Evolutionary conservation across 1,140 invertebrate genomes (phyloP), one percentile per base, ranked within the genome.

Genomic region (Cydia amplana): DNA sequence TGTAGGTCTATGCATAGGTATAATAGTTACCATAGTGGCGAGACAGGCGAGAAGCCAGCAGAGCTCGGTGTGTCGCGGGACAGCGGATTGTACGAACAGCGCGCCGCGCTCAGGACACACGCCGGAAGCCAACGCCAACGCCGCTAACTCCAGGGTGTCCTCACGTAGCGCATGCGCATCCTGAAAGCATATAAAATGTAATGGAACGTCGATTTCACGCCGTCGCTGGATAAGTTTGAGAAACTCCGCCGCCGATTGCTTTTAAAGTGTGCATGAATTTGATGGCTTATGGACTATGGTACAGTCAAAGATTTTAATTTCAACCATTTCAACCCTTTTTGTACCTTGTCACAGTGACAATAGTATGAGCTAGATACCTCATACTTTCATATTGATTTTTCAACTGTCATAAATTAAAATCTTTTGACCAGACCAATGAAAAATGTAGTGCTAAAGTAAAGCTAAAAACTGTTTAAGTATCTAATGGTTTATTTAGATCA

Each of bases 71-170:
- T 99, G 99, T 80, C 97, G 94, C 40, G 95, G 87, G 43, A 99
- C 95, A 40, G 94, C 93, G 1, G 98, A 99, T 93, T 99, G 99
- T 89, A 97, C 95, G 91, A 99, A 99, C 2, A 99, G 85, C 67
- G 97, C 95, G 79, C 95, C 95, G 83, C 95, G 96, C 4, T 96
- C 87, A 0, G 97, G 96, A 93, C 99, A 95, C 67, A 99, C 95
- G 5, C 99, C 99, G 94, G 97, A 98, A 0, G 98, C 98, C 73
- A 99, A 82, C 74, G 99, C 92, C 73, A 95, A 96, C 9, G 98
- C 98, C 2, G 96, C 94, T 92, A 98, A 95, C 84, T 96, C 93
- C 7, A 96, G 89, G 74, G 97, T 97, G 85, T 97, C 96, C 77
- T 95, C 88, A 76, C 94, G 94, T 23, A 99, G 91, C 77, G 88